Evolutionary conservation across 1,140 invertebrate genomes (phyloP), one percentile per base, ranked within the genome.

Genomic region (Drosophila ohnishii): DNA sequence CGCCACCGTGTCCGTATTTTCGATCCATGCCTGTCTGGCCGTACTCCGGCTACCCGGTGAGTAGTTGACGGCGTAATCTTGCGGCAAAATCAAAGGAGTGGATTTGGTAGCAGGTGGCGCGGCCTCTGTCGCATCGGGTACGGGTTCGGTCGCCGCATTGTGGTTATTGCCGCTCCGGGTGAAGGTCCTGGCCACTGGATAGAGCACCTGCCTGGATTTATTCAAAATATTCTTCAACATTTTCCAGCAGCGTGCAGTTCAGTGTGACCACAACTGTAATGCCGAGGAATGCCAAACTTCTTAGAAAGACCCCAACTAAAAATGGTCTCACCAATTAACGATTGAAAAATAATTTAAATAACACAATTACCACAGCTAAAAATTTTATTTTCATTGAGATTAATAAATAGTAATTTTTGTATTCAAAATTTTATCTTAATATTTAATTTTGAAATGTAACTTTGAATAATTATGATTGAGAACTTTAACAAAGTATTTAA

Each of bases 21-120:
- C 97, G 11, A 99, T 93, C 98, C 98, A 99, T 25, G 95, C 96
- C 93, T 99, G 95, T 22, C 96, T 93, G 2, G 81, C 32, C 6
- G 47, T 47, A 13, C 70, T 86, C 28, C 71, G 71, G 58, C 89
- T 91, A 0, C 69, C 40, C 11, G 90, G 86, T 39, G 65, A 16
- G 16, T 75, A 80, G 5, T 78, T 59, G 7, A 50, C 58, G 7
- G 61, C 59, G 57, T 65, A 90, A 14, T 74, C 67, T 59, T 86
- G 86, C 14, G 84, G 77, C 45, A 91, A 40, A 39, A 91, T 78
- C 34, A 91, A 40, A 0, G 78, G 65, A n/a, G 19, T 35, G 6
- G 37, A 66, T 10, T 44, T 69, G 22, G 75, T 19, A 8, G 59
- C 1, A 11, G 2, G 9, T 1, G 55, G 19, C 13, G 37, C 44